These are phyloP conservation scores for Vesta saturnalis DNA, from an alignment of 2,888 invertebrate species.

Conservation along the genomic window DNA sequence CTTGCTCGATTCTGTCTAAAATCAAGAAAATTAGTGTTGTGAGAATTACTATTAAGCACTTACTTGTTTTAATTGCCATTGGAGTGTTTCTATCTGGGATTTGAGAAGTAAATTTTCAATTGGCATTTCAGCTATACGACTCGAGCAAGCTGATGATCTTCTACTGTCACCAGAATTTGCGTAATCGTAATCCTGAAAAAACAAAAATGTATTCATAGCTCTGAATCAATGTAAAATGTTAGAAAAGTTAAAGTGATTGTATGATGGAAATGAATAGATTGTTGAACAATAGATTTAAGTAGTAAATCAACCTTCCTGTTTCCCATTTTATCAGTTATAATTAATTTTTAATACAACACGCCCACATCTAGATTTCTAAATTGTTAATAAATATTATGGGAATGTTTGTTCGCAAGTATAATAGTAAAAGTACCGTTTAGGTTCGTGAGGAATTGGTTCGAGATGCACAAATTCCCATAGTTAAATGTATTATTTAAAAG, in stretches of 20 bases:
- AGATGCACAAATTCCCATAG: neutral
- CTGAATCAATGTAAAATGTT: no score
- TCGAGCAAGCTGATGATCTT: constrained; percentile 37
- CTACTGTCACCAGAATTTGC: constrained; percentile 16
- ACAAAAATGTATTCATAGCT: no score
- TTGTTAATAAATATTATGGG: neutral
- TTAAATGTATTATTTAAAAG: neutral
- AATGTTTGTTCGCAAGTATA: neutral
- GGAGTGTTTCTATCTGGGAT: constrained; percentile 74
- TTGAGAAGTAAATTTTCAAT: constrained; percentile 72
- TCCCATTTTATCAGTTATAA: neutral
- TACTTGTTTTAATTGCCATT: constrained; percentile 81
- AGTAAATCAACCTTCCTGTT: neutral
- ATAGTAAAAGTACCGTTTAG: constrained; percentile 5
- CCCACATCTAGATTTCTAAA: neutral
- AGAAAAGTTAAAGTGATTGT: no score
- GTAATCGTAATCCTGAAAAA: constrained; percentile 13
- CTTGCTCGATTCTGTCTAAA: constrained; percentile 75
- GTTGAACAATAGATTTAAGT: neutral
- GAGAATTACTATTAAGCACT: constrained; percentile 23
- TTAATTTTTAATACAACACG: neutral
- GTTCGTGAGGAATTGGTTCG: neutral
- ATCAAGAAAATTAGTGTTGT: constrained; percentile 22
- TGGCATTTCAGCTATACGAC: constrained; percentile 59
- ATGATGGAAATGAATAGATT: no score